Conservation (phyloP, 2,113 vertebrate genomes). For the Apodemus speciosus region DNA sequence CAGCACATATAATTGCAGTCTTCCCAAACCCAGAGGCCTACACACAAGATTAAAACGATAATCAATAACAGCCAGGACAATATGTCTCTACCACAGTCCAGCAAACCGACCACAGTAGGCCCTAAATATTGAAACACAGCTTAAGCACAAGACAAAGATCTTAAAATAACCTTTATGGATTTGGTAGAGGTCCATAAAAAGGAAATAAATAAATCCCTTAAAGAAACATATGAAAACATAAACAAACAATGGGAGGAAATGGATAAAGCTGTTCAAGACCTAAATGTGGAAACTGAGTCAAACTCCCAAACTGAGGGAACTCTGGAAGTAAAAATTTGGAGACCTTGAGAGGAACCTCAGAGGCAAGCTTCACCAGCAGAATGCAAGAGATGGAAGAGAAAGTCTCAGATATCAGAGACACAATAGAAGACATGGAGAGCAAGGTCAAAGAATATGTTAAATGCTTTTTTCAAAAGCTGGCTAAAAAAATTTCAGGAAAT, state of each 20-base stretch:
- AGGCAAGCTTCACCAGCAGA: not conserved
- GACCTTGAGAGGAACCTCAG: not conserved
- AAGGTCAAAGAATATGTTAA: not conserved
- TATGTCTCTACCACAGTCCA: not conserved
- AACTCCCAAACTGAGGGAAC: not conserved
- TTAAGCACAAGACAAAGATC: not conserved
- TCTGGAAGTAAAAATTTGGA: not conserved
- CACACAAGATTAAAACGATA: not conserved
- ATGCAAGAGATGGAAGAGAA: not conserved
- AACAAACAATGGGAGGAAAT: not conserved
- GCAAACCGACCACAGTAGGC: not conserved
- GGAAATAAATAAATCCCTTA: not conserved
- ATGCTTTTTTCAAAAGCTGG: not conserved
- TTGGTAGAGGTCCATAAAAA: not conserved
- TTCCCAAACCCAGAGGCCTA: not conserved
- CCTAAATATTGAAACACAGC: not conserved
- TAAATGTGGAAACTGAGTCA: not conserved
- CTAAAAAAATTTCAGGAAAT: not conserved
- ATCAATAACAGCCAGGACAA: not conserved
- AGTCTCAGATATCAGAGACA: not conserved
- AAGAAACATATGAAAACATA: not conserved
- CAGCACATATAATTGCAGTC: not conserved
- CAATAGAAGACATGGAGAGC: not conserved
- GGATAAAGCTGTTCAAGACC: not conserved
- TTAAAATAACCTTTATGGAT: not conserved